Percentiles rank a stretch among this genome's conserved stretches.
Evolutionary conservation across 2,113 vertebrate genomes (phyloP).

Genomic region (Nothobranchius furzeri): DNA sequence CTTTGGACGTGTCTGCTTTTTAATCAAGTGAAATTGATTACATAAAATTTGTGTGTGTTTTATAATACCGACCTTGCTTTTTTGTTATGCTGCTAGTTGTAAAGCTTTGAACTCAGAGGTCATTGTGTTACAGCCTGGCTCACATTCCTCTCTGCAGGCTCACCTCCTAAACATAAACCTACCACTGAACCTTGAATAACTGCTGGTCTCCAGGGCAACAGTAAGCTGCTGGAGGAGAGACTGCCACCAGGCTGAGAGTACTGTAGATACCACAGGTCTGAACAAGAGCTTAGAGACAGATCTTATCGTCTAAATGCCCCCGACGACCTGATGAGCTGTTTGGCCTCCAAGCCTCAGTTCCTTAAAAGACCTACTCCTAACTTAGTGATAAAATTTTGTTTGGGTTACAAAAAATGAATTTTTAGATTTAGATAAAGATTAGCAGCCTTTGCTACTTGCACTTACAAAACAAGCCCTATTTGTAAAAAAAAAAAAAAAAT

Average conservation of each 20-base stretch:
- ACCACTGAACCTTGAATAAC: background rate
- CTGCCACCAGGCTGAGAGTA: background rate
- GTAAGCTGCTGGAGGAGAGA: conserved; percentile 6
- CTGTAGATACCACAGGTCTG: background rate
- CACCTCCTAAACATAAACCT: background rate
- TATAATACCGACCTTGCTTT: background rate
- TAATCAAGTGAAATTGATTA: too few relatives aligned
- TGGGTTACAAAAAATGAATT: too few relatives aligned
- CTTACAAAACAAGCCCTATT: too few relatives aligned
- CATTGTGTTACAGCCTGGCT: conserved; percentile 12
- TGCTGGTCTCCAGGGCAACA: background rate
- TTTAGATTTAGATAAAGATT: too few relatives aligned
- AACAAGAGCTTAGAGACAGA: background rate
- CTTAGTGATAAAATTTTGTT: too few relatives aligned
- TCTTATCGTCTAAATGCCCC: background rate
- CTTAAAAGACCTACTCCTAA: too few relatives aligned
- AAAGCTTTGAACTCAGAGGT: conserved; percentile 26
- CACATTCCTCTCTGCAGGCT: conserved; percentile 24
- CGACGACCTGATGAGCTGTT: background rate
- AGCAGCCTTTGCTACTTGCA: too few relatives aligned
- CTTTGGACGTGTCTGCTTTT: too few relatives aligned
- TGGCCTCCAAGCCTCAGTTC: background rate
- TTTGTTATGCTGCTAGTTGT: background rate
- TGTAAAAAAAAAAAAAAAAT: too few relatives aligned
- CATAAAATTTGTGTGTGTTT: too few relatives aligned